Evolutionary conservation across 2,888 invertebrate species (phyloP).

Genomic region (Tigriopus californicus): DNA sequence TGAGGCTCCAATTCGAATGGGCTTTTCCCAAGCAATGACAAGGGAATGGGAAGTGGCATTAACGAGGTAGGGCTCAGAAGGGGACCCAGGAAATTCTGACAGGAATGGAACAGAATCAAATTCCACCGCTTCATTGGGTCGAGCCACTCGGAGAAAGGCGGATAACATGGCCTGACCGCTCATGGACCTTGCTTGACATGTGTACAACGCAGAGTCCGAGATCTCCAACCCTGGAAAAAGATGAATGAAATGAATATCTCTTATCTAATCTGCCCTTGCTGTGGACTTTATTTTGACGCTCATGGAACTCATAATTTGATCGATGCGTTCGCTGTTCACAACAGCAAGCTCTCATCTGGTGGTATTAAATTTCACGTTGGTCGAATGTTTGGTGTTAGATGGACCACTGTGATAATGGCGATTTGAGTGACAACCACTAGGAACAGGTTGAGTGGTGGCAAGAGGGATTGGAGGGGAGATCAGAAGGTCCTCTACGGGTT

Average conservation of each 20-base stretch:
- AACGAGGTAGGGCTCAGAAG: constrained; percentile 4
- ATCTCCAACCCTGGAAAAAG: neutral
- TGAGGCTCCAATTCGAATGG: constrained; percentile 5
- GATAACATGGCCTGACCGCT: neutral
- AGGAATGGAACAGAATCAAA: constrained; percentile 1
- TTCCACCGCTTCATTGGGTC: neutral
- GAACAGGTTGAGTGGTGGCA: too few species aligned
- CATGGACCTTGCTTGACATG: neutral
- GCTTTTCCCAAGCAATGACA: constrained; percentile 4
- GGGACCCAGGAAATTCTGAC: constrained; percentile 10
- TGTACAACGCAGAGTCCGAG: constrained; percentile 10
- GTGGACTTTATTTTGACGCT: too few species aligned
- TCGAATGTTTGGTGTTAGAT: too few species aligned
- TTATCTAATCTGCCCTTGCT: neutral
- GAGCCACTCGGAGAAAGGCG: neutral
- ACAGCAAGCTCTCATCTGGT: too few species aligned
- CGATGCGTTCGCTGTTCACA: too few species aligned
- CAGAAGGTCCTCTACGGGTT: too few species aligned
- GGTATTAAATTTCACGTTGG: too few species aligned
- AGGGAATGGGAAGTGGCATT: constrained; percentile 2
- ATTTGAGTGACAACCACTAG: too few species aligned
- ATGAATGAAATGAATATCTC: neutral
- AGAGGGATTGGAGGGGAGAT: too few species aligned
- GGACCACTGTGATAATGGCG: too few species aligned
- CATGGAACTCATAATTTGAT: too few species aligned